Conservation (phyloP, 1,140 invertebrate species). For the Drosophila punjabiensis region DNA sequence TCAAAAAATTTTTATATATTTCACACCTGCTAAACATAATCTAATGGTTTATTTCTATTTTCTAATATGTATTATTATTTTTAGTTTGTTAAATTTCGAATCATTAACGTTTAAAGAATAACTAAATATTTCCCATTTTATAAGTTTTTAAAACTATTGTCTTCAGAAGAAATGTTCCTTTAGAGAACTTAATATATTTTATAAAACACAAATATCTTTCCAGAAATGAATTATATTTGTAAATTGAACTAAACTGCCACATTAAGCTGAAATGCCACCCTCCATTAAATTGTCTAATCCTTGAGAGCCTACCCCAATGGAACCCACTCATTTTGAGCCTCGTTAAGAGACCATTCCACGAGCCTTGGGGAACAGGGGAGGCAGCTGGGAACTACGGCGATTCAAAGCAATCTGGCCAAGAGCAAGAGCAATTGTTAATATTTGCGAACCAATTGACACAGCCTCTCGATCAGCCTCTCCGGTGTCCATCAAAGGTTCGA, state of each 20-base stretch:
- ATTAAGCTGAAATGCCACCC: neutral
- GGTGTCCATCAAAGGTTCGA: conserved; percentile 24
- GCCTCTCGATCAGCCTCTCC: conserved; percentile 39
- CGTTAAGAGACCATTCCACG: conserved; percentile 2
- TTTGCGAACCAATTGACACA: conserved; percentile 65
- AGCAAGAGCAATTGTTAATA: conserved; percentile 76
- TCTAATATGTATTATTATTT: too few species aligned
- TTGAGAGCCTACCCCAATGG: neutral
- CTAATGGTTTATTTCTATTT: too few species aligned
- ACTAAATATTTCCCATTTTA: too few species aligned
- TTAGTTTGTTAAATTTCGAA: too few species aligned
- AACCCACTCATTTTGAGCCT: neutral
- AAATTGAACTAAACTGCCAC: neutral
- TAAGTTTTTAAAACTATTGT: too few species aligned
- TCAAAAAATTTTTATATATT: too few species aligned
- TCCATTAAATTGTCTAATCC: conserved; percentile 4
- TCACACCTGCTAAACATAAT: too few species aligned
- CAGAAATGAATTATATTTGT: neutral
- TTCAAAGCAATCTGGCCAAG: conserved; percentile 53
- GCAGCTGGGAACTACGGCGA: neutral
- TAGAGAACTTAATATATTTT: neutral
- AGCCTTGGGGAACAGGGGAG: neutral
- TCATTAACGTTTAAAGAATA: neutral
- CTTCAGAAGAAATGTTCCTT: too few species aligned
- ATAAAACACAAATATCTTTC: neutral